A percentile compares a stretch with the other conserved stretches of the same genome.
phyloP scores from a whole-genome alignment of 2,888 invertebrate species.

The Apamea monoglypha region DNA sequence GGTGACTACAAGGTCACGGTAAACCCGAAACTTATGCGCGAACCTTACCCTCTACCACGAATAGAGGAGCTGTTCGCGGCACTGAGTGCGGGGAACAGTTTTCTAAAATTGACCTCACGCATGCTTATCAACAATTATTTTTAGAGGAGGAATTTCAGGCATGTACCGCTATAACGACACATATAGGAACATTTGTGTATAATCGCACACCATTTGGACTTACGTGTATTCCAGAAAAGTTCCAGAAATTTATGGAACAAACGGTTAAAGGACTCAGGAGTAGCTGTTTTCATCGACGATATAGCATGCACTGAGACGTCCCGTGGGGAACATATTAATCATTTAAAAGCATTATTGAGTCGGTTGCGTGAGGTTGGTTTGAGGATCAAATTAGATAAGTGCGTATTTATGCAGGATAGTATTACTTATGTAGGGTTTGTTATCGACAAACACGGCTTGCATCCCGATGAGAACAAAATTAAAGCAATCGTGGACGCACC shows the following conservation, averaged over 20 bases:
- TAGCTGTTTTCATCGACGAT: constrained; percentile 5
- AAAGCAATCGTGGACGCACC: no score
- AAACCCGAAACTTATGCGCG: neutral
- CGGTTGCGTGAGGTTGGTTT: constrained; percentile 3
- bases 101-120: constrained; percentile 2
- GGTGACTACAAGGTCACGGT: no score
- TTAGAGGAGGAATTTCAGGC: no score
- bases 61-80: constrained; percentile 5
- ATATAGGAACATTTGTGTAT: no score
- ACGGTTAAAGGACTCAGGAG: constrained; percentile 9
- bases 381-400: no score
- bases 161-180: no score
- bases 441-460: no score
- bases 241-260: constrained; percentile 5
- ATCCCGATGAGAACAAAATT: no score
- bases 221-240: constrained; percentile 4
- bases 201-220: no score
- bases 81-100: constrained; percentile 15
- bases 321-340: neutral
- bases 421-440: no score
- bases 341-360: constrained; percentile 3
- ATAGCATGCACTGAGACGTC: constrained; percentile 5
- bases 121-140: no score
- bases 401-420: no score
- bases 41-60: neutral